Evolutionary conservation across 1,140 invertebrate species (phyloP).

Genomic region (Arctopsyche grandis): DNA sequence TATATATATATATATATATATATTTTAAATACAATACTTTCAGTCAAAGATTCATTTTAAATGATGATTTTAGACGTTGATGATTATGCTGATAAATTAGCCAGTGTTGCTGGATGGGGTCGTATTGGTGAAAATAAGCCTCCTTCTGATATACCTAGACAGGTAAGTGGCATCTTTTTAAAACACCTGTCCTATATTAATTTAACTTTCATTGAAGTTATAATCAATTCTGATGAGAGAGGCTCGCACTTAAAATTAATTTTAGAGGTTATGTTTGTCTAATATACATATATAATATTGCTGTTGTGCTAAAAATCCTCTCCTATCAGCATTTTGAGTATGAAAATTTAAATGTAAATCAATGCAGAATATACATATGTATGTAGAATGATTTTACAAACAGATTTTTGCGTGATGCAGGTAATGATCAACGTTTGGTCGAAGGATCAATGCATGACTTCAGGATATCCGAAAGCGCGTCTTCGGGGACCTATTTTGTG

Average conservation of each 20-base stretch:
- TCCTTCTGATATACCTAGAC: conserved; percentile 68
- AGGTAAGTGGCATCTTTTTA: conserved; percentile 55
- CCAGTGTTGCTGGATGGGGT: conserved; percentile 82
- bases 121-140: conserved; percentile 72
- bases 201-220: neutral
- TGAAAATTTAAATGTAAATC: too few relatives aligned
- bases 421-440: conserved; percentile 63
- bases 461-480: conserved; percentile 62
- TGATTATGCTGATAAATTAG: conserved; percentile 72
- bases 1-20: neutral
- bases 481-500: conserved; percentile 83
- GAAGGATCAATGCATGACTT: conserved; percentile 60
- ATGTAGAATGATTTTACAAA: neutral
- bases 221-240: too few relatives aligned
- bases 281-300: too few relatives aligned
- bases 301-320: too few relatives aligned
- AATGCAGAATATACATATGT: neutral
- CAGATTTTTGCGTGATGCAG: conserved; percentile 52
- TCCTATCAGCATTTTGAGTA: too few relatives aligned
- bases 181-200: neutral
- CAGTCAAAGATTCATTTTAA: too few relatives aligned
- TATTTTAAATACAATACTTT: neutral
- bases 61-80: conserved; percentile 59
- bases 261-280: too few relatives aligned
- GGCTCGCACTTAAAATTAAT: too few relatives aligned